Base-by-base conservation (phyloP, 1,140 invertebrate genomes). In the Ceratitis capitata region DNA sequence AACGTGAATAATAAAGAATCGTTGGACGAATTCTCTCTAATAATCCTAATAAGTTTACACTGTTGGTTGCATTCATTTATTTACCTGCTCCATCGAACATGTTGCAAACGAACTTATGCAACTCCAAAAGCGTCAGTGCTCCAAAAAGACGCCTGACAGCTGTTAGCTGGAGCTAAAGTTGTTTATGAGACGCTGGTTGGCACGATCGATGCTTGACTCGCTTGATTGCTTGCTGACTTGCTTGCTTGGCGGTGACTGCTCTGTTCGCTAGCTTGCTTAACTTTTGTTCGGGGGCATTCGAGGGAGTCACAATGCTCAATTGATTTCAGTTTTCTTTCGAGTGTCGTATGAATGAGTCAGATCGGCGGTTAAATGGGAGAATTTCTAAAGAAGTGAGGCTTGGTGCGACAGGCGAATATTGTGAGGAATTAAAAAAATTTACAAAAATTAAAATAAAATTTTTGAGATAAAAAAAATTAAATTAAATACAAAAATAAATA, bases 321-420 rank as follows among this genome's bases (percentile, higher is more conserved):
- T 78, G 69, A 19, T 45, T 78, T 78, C 39, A 78, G 69, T 78
- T 78, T 45, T 78, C 69, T 78, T 78, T 78, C 23, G 69, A 78
- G 69, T 39, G 69, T 78, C 69, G 69, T n/a, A 45, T 45, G 16
- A 45, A 45, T 78, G 69, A 78, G 69, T 78, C 39, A 78, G n/a
- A 23, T 78, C 39, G 39, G 35, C 69, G 69, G 69, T 32, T 35
- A 78, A 78, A 78, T 78, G 69, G 69, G 35, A n/a, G n/a, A 69
- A 78, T 78, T 45, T 45, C 19, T 19, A 19, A 78, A 45, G 0
- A 26, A 78, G 23, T 45, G 69, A 14, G n/a, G 69, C 35, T 78
- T 78, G n/a, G 39, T 78, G 39, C n/a, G 19, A n/a, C 69, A 78
- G 39, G 69, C 69, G 39, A 23, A 45, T 12, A 45, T 78, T 45